Conservation (phyloP, 2,113 vertebrate species). For the Corvus cornix region DNA sequence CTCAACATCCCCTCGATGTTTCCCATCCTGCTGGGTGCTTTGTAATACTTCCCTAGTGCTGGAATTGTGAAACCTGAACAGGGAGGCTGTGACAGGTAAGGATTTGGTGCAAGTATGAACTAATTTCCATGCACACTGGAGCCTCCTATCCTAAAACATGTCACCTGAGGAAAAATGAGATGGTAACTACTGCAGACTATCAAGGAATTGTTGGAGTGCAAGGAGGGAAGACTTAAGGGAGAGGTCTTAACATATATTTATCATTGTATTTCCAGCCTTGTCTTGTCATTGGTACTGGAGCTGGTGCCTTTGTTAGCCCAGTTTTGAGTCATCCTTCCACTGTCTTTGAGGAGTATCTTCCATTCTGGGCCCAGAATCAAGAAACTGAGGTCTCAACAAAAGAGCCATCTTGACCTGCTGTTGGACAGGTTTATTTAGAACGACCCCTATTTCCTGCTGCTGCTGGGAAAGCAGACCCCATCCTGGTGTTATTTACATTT, state of each 20-base stretch:
- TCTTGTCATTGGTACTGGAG: neutral
- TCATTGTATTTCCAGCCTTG: neutral
- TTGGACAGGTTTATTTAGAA: constrained; percentile 65
- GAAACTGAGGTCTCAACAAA: neutral
- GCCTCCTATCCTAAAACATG: neutral
- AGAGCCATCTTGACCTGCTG: constrained; percentile 45
- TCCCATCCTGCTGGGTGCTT: neutral
- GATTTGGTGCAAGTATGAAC: neutral
- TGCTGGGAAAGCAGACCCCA: neutral
- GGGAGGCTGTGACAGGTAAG: neutral
- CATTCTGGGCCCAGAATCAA: neutral
- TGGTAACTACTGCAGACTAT: neutral
- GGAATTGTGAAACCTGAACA: neutral
- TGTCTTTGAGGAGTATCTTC: neutral
- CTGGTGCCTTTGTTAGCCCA: neutral
- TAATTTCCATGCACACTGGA: neutral
- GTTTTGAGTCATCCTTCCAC: neutral
- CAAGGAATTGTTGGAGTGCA: neutral
- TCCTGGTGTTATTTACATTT: constrained; percentile 29
- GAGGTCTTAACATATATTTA: neutral
- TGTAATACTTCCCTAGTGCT: neutral
- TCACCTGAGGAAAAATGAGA: neutral
- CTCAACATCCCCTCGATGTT: fast-evolving
- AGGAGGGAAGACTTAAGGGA: neutral
- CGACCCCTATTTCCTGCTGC: neutral